Evolutionary conservation across 2,113 vertebrate genomes (phyloP), one percentile per base, ranked within the genome.

Genomic region (Rafetus swinhoei): DNA sequence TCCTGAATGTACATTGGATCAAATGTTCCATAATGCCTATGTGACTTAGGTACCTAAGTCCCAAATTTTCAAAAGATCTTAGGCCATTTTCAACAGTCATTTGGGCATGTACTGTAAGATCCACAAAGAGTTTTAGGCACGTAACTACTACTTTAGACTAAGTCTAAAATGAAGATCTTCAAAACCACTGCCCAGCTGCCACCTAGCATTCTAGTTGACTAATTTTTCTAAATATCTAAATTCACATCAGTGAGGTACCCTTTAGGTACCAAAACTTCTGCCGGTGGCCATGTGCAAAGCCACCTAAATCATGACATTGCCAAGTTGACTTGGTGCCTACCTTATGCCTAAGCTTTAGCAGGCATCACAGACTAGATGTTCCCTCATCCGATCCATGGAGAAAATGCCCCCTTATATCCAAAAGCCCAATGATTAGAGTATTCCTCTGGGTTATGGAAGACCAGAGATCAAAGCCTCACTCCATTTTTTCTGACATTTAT

Each of bases 11-110:
- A 22, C 19, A 12, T 4, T 45, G 25, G 15, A 19, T 39, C 6
- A 15, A 81, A 52, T 87, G 91, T 93, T 91, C 27, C 53, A 18
- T 83, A 88, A 81, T 9, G 19, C 3, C 0, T 0, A 53, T 5
- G 4, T 6, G 45, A 59, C 10, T 54, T 18, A 35, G 54, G 27
- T 93, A 50, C 52, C 24, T 74, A 11, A 3, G 7, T 88, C 65
- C 11, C 11, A 90, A 60, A 62, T 62, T 90, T 93, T 77, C 86
- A 77, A 93, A 96, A 89, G 65, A 72, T 7, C 2, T 6, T 69
- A n/a, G 29, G 9, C 18, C 29, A 3, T 11, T 69, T 72, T 72
- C 65, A 72, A 16, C 7, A 87, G 8, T 27, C 4, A 9, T 86
- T 86, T 50, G 15, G 3, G 2, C n/a, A 35, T 35, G n/a, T 35